phyloP scores from a whole-genome alignment of 2,797 vertebrate species.

The Manis crassicaudata region DNA sequence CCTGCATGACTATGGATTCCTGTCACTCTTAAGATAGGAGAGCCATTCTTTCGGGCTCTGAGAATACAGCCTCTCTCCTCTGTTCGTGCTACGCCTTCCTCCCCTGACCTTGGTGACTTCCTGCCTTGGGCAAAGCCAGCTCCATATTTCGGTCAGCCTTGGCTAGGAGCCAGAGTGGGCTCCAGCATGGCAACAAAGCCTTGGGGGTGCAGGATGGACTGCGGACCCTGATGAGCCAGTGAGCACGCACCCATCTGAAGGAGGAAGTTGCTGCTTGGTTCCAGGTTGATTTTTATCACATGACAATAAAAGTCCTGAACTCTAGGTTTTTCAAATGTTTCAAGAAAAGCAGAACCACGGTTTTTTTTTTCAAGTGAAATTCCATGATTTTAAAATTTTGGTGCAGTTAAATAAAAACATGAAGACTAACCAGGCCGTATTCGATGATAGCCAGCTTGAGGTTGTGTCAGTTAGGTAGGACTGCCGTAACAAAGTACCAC shows the following conservation, averaged over 20 bases:
- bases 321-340: neutral
- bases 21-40: neutral
- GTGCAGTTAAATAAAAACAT: neutral
- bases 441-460: neutral
- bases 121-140: neutral
- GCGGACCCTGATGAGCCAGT: neutral
- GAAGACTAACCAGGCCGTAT: neutral
- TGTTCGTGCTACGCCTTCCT: neutral
- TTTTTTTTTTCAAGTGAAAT: neutral
- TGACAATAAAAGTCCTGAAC: neutral
- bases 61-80: neutral
- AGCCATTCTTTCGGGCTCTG: neutral
- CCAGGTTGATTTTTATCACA: neutral
- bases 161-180: neutral
- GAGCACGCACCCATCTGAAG: neutral
- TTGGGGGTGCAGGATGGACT: neutral
- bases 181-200: neutral
- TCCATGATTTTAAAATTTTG: neutral
- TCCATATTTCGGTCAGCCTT: neutral
- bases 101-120: neutral
- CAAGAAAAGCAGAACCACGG: neutral
- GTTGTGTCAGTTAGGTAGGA: neutral
- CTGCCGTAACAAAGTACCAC: neutral
- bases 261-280: neutral
- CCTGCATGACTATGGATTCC: neutral